Percentiles rank a stretch among this genome's conserved stretches.
Conservation (phyloP, 37 sponge, comb jelly and placozoan genomes). For the Axinella damicornis region DNA sequence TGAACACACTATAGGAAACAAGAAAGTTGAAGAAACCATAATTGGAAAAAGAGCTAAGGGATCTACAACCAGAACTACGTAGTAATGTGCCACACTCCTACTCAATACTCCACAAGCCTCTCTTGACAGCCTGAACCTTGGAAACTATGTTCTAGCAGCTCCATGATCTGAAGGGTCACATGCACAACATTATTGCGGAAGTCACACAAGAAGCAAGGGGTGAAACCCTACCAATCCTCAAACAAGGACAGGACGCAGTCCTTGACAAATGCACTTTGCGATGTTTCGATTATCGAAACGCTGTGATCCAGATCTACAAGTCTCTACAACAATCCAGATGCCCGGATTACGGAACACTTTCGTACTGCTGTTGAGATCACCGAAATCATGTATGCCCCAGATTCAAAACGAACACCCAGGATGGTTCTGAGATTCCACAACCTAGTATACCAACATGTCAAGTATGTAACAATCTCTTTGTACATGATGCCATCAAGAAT, state of each 20-base stretch:
- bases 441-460: slow-evolving; percentile 6
- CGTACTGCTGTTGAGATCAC: slow-evolving; percentile 11
- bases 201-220: neutral
- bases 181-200: neutral
- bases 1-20: too few relatives aligned
- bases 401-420: neutral
- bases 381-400: slow-evolving; percentile 10
- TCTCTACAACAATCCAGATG: neutral
- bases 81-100: too few relatives aligned
- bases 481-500: too few relatives aligned
- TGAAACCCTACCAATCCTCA: neutral
- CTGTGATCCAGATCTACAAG: neutral
- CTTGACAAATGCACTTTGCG: neutral
- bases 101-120: too few relatives aligned
- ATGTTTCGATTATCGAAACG: slow-evolving; percentile 18
- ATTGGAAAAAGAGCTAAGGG: too few relatives aligned
- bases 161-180: slow-evolving; percentile 42
- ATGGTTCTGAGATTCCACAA: slow-evolving; percentile 22
- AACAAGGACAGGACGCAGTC: neutral
- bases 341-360: neutral
- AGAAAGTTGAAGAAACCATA: too few relatives aligned
- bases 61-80: too few relatives aligned
- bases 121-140: neutral
- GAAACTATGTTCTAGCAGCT: neutral
- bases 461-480: neutral